These are phyloP conservation scores for Drosophila orena DNA, from an alignment of 1,140 invertebrate genomes.

Conservation along the genomic window DNA sequence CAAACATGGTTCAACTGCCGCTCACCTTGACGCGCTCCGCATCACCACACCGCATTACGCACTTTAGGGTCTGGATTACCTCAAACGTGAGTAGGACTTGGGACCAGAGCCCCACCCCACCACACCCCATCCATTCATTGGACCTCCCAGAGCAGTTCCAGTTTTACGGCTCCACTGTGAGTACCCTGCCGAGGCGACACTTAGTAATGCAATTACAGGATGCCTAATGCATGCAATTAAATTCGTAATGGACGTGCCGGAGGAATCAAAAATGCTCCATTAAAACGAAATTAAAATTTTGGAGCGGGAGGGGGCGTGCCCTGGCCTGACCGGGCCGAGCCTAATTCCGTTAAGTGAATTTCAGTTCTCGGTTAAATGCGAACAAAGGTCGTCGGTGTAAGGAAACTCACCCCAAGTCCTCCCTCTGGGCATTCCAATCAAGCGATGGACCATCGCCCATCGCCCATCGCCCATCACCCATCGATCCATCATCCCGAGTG, in stretches of 20 bases:
- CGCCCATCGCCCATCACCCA: constrained; percentile 1
- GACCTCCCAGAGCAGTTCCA: neutral
- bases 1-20: constrained; percentile 39
- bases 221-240: constrained; percentile 74
- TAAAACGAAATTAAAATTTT: constrained; percentile 65
- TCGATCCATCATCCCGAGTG: constrained; percentile 54
- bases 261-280: constrained; percentile 65
- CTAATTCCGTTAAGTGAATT: constrained; percentile 73
- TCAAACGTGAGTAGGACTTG: constrained; percentile 4
- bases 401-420: neutral
- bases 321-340: neutral
- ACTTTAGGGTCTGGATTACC: constrained; percentile 34
- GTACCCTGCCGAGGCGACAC: neutral
- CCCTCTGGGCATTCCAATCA: constrained; percentile 6
- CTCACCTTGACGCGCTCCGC: constrained; percentile 7
- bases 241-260: constrained; percentile 56
- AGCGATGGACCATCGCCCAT: constrained; percentile 10
- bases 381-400: constrained; percentile 9
- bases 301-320: constrained; percentile 1
- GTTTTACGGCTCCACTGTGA: too few species aligned
- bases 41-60: constrained; percentile 19
- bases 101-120: neutral
- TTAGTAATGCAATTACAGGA: constrained; percentile 72
- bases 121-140: neutral
- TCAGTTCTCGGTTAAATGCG: constrained; percentile 56